Percentiles rank a stretch among this genome's conserved stretches.
Conservation (phyloP, 2,797 vertebrate species). For the Dallia pectoralis region DNA sequence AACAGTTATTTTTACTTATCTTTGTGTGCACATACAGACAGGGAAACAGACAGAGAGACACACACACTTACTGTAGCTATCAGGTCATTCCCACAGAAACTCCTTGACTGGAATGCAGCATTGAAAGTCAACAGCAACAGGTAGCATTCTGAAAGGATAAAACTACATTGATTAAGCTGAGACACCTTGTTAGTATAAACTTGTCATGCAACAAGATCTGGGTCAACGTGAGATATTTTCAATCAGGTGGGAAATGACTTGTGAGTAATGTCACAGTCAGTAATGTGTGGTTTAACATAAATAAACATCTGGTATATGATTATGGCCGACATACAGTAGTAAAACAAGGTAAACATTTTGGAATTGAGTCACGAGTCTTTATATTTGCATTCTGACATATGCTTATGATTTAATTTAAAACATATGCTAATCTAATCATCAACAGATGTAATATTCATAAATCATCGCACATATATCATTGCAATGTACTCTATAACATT, state of each 20-base stretch:
- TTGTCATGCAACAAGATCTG: background rate
- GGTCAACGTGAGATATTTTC: background rate
- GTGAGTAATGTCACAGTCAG: background rate
- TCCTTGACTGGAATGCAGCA: background rate
- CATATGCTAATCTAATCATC: background rate
- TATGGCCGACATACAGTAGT: background rate
- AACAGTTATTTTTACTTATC: background rate
- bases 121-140: conserved; percentile 17
- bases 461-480: background rate
- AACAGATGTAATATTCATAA: background rate
- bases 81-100: conserved; percentile 43
- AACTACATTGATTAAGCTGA: background rate
- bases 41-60: background rate
- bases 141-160: background rate
- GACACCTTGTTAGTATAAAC: background rate
- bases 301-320: too few relatives aligned
- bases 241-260: background rate
- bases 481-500: background rate
- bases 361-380: background rate
- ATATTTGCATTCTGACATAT: background rate
- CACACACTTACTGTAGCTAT: conserved; percentile 15
- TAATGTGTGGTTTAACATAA: background rate
- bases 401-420: background rate
- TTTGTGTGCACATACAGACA: background rate
- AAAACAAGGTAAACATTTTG: background rate